Conservation (phyloP, 2,797 vertebrate genomes). For the Spondyliosoma cantharus region DNA sequence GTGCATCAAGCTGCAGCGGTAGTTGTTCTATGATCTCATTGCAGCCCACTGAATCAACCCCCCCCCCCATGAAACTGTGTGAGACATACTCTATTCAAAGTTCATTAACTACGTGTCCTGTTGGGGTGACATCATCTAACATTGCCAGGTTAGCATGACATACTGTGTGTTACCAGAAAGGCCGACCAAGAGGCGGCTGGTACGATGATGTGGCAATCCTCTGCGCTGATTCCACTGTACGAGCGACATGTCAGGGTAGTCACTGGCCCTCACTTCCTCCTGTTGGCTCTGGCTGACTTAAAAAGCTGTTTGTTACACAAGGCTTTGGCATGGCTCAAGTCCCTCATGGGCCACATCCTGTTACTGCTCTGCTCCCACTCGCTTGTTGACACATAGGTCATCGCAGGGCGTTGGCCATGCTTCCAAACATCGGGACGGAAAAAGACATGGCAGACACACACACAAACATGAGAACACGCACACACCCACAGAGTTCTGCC, state of each 20-base stretch:
- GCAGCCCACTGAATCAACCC: no score
- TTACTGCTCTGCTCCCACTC: slow-evolving; percentile 70
- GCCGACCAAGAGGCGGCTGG: background rate
- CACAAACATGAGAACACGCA: slow-evolving; percentile 28
- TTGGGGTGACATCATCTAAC: slow-evolving; percentile 7
- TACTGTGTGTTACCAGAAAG: slow-evolving; percentile 35
- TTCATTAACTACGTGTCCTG: background rate
- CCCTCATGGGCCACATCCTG: slow-evolving; percentile 77
- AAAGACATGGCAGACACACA: slow-evolving; percentile 61
- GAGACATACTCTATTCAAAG: background rate
- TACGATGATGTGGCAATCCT: slow-evolving; percentile 58
- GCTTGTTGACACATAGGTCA: slow-evolving; percentile 77
- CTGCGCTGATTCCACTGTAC: slow-evolving; percentile 27
- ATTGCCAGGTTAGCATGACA: slow-evolving; percentile 62
- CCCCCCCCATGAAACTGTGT: no score
- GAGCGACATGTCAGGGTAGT: slow-evolving; percentile 13
- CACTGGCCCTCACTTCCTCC: slow-evolving; percentile 49
- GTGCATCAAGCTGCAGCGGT: no score
- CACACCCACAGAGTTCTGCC: slow-evolving; percentile 19
- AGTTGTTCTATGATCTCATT: no score
- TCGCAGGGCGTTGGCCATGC: slow-evolving; percentile 68
- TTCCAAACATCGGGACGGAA: slow-evolving; percentile 63
- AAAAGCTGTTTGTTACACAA: slow-evolving; percentile 70
- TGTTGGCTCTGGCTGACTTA: slow-evolving; percentile 55
- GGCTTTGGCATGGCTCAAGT: slow-evolving; percentile 57